Base-by-base conservation (phyloP, 1,140 invertebrate species). In the Pomacea maculata region DNA sequence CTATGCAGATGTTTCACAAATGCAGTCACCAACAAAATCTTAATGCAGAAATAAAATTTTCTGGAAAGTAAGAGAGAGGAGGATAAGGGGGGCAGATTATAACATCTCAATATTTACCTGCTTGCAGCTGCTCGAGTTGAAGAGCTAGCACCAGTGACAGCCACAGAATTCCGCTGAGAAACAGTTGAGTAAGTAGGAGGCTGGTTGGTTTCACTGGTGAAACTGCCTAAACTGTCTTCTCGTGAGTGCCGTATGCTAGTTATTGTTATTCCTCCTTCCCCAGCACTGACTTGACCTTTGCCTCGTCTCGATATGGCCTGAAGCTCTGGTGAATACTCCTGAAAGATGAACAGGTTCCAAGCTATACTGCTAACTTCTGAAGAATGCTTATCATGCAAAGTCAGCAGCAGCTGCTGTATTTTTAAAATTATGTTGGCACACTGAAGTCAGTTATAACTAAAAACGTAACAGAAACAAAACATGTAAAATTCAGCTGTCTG, bases 191-290 rank as follows among this genome's bases (percentile, higher is more conserved):
- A 73, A 74, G n/a, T 75, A 34, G 72, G 70, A 54, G 34, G 67
- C 10, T 15, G 73, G 71, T 83, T 82, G 68, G 29, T 75, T 57
- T 85, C 85, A 17, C 75, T 82, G 54, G 80, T 77, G 78, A 81
- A 85, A 81, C 83, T 84, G 29, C 80, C 83, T 57, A 77, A 78
- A 76, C 84, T 86, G 92, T 95, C 95, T 88, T 98, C 97, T 82
- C 96, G 95, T 87, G 97, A 95, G 92, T 98, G 97, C 94, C 98
- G 97, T 92, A 99, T 97, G 74, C 87, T 85, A 65, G 90, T 91
- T 86, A 99, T 94, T 79, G 96, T 98, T 92, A 99, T 98, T 82
- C 96, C 96, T 83, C 96, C 96, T 86, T 97, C 96, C 82, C 95
- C 95, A 87, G 96, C 93, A 67, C 83, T 83, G 85, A 95, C 94